Base-by-base conservation (phyloP, 2,797 vertebrate species). In the Hirundo rustica region DNA sequence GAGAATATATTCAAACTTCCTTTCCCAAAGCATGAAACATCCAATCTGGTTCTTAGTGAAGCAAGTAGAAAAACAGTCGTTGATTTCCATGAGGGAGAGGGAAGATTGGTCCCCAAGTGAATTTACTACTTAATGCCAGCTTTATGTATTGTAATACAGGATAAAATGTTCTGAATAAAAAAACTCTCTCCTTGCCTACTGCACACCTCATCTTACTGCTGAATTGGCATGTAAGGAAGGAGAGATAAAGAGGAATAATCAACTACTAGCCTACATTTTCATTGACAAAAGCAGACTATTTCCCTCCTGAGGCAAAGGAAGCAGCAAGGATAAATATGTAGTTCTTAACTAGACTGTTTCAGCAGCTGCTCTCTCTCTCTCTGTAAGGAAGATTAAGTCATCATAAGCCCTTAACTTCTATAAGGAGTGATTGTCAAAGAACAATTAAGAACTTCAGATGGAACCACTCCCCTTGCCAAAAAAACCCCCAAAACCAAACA, bases 291-390 rank as follows among this genome's bases (percentile, higher is more conserved):
- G 38, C 34, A 57, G 68, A 61, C 76, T 88, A 14, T 77, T 88
- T 94, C 21, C 68, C 74, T 91, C 86, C 86, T 38, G 64, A 92
- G 87, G 92, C 71, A 93, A 91, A 91, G 40, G 16, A 93, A n/a
- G 42, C 13, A 70, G 64, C n/a, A 72, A 84, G 74, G 19, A 89
- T 94, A 88, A 76, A 66, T 14, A 12, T 47, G 25, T 72, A 58
- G 67, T 34, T 87, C 50, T 88, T 89, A 83, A 88, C 85, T 45
- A 83, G 38, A 25, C 17, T 80, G 10, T 68, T 91, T 88, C 54
- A 85, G 72, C 65, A 87, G 53, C 61, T 47, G 44, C 27, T 73
- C 40, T 85, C 16, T 65, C 16, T 65, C 36, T 76, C 18, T 83
- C 80, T 88, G 53, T 48, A 90, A 90, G 21, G 16, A 32, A 60